Base-by-base conservation (phyloP, 2,113 vertebrate species). In the Lophius piscatorius region DNA sequence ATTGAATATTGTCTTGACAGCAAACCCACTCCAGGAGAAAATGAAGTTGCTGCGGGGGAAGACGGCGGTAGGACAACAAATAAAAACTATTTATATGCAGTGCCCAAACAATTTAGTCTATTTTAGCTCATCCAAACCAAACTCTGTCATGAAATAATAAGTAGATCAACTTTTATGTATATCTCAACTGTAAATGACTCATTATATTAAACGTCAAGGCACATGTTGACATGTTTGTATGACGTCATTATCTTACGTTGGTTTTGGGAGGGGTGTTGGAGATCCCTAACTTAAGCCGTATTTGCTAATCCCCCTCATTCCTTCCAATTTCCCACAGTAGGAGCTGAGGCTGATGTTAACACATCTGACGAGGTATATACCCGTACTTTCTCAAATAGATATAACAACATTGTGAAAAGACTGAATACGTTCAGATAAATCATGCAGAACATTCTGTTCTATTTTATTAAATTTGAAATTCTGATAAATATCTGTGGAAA, bases 311-410 rank as follows among this genome's bases (percentile, higher is more conserved):
- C 20, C 3, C 9, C 5, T 23, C 14, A 14, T 35, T 35, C 24
- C 11, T 21, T 38, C 8, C 10, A 20, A 24, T 16, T 41, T 2
- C 11, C 10, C 6, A 1, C 13, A 9, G 14, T 63, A 84, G 87
- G 18, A 24, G 28, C 7, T n/a, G 54, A 84, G 0, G 7, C 44
- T 55, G 63, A 76, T 18, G 55, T 63, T 34, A 78, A 54, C 52
- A 41, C 48, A 4, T 40, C 45, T 22, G 40, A 50, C 18, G 56
- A 87, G 87, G 85, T 89, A 70, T 2, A 1, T 29, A 35, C 8
- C 9, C 34, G 28, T 5, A 21, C 22, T 2, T 7, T 21, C 3
- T n/a, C 31, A 44, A 3, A 36, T 8, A 16, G 5, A 20, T 24
- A 45, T 44, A 3, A 14, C 0, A 42, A 13, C 8, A 12, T 9